These are phyloP conservation scores for Smittia sp. DNA, from an alignment of 2,888 invertebrate genomes.

Conservation along the genomic window DNA sequence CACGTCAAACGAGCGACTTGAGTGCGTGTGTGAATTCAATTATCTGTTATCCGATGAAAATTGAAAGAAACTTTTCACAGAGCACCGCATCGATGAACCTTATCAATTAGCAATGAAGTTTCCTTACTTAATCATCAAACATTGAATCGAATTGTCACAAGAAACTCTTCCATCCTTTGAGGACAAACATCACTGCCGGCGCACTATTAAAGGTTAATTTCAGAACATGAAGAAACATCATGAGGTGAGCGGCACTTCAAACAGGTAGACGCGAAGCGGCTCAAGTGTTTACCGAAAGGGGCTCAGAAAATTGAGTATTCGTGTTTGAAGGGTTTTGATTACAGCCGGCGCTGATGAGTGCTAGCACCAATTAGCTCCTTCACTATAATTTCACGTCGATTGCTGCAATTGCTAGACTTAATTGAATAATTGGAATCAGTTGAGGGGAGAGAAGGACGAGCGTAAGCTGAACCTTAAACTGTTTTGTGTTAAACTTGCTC, in stretches of 20 bases:
- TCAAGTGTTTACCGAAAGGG: not conserved
- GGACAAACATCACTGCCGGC: not conserved
- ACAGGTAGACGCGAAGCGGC: not conserved
- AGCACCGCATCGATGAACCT: not conserved
- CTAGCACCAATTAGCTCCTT: conserved; percentile 2
- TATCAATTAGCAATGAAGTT: not conserved
- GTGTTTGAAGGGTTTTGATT: conserved; percentile 21
- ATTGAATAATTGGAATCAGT: conserved; percentile 22
- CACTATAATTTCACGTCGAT: conserved; percentile 7
- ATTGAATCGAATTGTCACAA: too few species aligned
- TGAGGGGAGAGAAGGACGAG: not conserved
- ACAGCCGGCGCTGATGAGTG: conserved; percentile 2
- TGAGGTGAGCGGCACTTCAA: not conserved
- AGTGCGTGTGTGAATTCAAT: conserved; percentile 18
- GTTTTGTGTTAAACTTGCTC: not conserved
- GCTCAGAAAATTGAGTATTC: conserved; percentile 1
- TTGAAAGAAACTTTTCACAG: not conserved
- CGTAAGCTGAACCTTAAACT: not conserved
- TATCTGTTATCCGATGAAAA: conserved; percentile 7
- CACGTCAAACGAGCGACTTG: not conserved
- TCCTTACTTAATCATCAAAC: not conserved
- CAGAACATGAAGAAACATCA: not conserved
- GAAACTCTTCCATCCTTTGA: not conserved
- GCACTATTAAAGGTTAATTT: conserved; percentile 2
- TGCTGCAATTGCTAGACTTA: not conserved